Evolutionary conservation across 2,113 vertebrate genomes (phyloP).

Genomic region (Xiphophorus maculatus): DNA sequence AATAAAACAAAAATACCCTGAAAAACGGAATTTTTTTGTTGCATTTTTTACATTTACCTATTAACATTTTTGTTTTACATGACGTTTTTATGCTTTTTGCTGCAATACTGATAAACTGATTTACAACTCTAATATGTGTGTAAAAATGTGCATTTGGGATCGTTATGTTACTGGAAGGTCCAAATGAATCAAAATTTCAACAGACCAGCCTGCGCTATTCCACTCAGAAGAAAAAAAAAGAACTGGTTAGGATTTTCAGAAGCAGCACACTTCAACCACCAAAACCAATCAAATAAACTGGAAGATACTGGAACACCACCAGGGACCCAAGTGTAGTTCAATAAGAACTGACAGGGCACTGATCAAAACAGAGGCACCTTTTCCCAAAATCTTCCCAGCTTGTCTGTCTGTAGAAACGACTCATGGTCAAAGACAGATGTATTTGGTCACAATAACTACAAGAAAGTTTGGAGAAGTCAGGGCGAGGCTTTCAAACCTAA

Average conservation of each 20-base stretch:
- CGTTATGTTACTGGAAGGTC: not conserved
- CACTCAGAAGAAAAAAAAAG: not conserved
- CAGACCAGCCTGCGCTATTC: not conserved
- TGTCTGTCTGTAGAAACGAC: not conserved
- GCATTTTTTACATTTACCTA: not conserved
- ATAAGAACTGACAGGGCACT: not conserved
- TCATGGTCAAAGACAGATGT: not conserved
- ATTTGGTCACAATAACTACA: not conserved
- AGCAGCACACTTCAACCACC: not conserved
- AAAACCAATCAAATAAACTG: too few species aligned
- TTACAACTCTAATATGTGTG: not conserved
- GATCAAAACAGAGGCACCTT: too few species aligned
- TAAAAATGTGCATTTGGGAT: not conserved
- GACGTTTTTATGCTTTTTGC: not conserved
- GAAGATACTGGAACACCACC: too few species aligned
- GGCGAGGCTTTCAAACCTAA: not conserved
- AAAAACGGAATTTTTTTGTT: conserved; percentile 55
- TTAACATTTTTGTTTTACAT: too few species aligned
- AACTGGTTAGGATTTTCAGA: not conserved
- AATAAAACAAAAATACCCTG: conserved; percentile 64
- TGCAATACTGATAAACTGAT: not conserved
- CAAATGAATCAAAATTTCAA: not conserved
- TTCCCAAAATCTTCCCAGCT: not conserved
- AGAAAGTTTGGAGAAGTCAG: not conserved
- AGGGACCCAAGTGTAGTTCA: too few species aligned